These are phyloP conservation scores for Oreochromis grahami DNA, from an alignment of 2,797 vertebrate genomes.

Conservation along the genomic window DNA sequence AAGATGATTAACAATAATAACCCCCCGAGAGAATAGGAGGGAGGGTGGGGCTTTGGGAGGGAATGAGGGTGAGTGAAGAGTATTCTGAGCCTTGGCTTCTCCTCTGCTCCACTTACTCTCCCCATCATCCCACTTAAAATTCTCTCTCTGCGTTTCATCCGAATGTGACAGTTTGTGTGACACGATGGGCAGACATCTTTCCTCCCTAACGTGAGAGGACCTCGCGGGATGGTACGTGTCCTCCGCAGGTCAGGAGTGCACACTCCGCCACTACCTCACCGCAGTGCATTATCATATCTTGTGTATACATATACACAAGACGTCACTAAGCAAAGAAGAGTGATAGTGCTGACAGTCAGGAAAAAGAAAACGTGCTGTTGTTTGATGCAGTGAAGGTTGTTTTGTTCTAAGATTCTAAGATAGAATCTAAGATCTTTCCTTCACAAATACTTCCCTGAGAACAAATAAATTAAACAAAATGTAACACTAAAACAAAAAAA, in stretches of 20 bases:
- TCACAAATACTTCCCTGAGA: background rate
- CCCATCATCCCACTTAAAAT: conserved; percentile 37
- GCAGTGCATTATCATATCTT: background rate
- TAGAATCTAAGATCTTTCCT: accelerated
- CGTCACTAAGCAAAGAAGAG: background rate
- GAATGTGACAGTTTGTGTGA: conserved; percentile 38
- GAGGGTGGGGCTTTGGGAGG: background rate
- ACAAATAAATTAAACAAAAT: background rate
- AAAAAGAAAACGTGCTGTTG: background rate
- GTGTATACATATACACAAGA: background rate
- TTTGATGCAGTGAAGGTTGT: background rate
- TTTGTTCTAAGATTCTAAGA: background rate
- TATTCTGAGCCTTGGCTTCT: background rate
- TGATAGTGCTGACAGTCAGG: background rate
- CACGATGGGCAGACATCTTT: conserved; percentile 28
- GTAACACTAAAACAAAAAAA: background rate
- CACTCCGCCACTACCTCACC: background rate
- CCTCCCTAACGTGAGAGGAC: background rate
- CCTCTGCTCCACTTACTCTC: background rate
- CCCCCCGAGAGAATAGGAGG: conserved; percentile 48
- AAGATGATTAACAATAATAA: conserved; percentile 80
- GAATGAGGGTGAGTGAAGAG: conserved; percentile 13
- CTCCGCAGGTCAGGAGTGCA: background rate
- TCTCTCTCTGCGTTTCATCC: conserved; percentile 38
- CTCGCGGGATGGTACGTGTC: conserved; percentile 21